phyloP scores from a whole-genome alignment of 1,140 invertebrate genomes.

The Bombus turneri region DNA sequence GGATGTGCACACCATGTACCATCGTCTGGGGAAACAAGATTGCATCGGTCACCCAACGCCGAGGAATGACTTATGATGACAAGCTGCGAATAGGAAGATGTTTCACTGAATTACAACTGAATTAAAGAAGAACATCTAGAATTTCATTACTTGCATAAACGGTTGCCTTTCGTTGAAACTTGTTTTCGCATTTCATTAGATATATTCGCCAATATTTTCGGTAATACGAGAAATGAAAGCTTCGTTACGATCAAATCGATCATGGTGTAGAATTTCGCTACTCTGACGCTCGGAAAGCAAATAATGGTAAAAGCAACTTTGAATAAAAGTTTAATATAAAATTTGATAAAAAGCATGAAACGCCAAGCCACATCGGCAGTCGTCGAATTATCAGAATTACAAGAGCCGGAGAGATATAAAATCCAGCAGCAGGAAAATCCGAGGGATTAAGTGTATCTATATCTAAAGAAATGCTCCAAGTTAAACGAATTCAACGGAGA shows the following conservation, averaged over 20 bases:
- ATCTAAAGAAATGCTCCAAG: constrained; percentile 58
- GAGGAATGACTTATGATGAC: constrained; percentile 10
- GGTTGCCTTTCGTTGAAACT: background rate
- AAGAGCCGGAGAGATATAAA: constrained; percentile 11
- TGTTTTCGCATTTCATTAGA: background rate
- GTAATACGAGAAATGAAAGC: background rate
- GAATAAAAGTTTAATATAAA: constrained; percentile 1
- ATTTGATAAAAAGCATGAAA: background rate
- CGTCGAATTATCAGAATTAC: constrained; percentile 33
- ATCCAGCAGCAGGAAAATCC: constrained; percentile 18
- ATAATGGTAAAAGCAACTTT: background rate
- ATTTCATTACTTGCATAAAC: background rate
- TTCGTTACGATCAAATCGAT: background rate
- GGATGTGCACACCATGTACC: constrained; percentile 56
- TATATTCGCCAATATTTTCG: background rate
- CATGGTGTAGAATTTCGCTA: background rate
- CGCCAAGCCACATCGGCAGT: background rate
- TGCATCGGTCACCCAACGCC: constrained; percentile 34
- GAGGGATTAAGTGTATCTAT: constrained; percentile 38
- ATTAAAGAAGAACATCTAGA: background rate
- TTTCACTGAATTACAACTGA: background rate
- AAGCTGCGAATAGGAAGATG: background rate
- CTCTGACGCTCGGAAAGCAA: background rate
- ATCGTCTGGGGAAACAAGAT: constrained; percentile 62
- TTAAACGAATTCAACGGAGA: constrained; percentile 66